phyloP scores from a whole-genome alignment of 2,797 vertebrate genomes.

The Spinus pinus region DNA sequence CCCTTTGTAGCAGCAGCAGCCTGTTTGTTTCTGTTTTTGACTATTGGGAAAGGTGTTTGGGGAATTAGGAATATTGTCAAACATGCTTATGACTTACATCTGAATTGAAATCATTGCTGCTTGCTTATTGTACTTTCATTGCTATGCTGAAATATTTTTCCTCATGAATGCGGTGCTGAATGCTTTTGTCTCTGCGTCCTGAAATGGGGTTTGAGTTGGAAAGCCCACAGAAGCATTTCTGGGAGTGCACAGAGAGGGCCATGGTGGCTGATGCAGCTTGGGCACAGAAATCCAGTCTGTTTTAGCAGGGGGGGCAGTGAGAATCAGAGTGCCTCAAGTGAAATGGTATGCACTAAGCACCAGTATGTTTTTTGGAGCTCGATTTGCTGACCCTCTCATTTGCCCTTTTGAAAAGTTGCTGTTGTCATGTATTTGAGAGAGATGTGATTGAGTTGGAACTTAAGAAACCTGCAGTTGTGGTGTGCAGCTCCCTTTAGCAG shows the following conservation, averaged over 20 bases:
- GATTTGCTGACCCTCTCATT: not conserved
- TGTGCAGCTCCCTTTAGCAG: not conserved
- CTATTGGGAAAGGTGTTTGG: not conserved
- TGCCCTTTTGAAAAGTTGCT: not conserved
- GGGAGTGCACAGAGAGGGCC: not conserved
- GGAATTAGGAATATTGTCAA: not conserved
- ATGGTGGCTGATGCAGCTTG: not conserved
- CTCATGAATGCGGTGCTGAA: rapidly evolving
- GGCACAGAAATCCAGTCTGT: not conserved
- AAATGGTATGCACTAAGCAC: not conserved
- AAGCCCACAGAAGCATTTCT: not conserved
- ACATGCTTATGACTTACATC: not conserved
- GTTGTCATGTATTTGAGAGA: not conserved
- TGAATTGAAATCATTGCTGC: not conserved
- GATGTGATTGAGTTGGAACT: not conserved
- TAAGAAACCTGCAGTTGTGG: not conserved
- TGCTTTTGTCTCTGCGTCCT: not conserved
- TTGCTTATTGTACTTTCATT: not conserved
- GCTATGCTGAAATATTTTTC: not conserved
- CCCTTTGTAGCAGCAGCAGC: not conserved
- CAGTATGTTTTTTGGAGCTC: not conserved
- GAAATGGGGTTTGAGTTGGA: not conserved
- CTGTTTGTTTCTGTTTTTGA: not conserved
- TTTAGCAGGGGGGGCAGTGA: rapidly evolving
- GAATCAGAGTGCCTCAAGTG: not conserved